Percentiles rank a stretch among this genome's conserved stretches.
Conservation (phyloP, 2,797 vertebrate genomes). For the Coregonus suidteri region DNA sequence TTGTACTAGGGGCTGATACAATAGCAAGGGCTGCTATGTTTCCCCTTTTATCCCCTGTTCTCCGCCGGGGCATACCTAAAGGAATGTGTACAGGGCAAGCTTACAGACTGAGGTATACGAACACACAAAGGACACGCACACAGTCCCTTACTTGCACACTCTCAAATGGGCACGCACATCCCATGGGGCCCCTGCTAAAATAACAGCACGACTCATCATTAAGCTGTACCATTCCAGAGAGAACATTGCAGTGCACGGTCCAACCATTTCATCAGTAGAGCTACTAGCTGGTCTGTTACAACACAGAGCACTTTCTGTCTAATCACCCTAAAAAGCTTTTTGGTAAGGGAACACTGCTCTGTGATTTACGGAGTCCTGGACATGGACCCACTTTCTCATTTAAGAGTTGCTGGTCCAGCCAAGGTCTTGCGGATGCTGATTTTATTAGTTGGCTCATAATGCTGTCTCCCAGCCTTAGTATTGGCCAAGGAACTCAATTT, state of each 20-base stretch:
- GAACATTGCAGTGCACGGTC: background rate
- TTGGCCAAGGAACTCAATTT: background rate
- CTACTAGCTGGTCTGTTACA: background rate
- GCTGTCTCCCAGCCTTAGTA: background rate
- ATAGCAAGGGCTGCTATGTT: constrained; percentile 10
- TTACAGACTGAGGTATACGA: background rate
- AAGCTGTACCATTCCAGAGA: background rate
- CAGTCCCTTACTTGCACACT: background rate
- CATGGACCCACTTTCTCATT: background rate
- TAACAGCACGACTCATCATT: background rate
- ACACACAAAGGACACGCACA: background rate
- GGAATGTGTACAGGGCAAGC: background rate
- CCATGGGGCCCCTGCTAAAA: background rate
- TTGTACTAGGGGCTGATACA: constrained; percentile 13
- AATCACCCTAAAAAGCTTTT: constrained; percentile 3
- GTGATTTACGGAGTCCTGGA: background rate
- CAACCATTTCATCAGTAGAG: background rate
- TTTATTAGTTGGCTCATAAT: background rate
- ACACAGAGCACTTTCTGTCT: background rate
- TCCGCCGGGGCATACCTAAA: background rate
- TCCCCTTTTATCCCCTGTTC: background rate
- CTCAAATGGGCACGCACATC: background rate
- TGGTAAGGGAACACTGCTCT: background rate
- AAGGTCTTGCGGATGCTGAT: background rate
- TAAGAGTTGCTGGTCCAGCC: no score